Conservation (phyloP, 2,888 invertebrate genomes). For the Catocala nupta region DNA sequence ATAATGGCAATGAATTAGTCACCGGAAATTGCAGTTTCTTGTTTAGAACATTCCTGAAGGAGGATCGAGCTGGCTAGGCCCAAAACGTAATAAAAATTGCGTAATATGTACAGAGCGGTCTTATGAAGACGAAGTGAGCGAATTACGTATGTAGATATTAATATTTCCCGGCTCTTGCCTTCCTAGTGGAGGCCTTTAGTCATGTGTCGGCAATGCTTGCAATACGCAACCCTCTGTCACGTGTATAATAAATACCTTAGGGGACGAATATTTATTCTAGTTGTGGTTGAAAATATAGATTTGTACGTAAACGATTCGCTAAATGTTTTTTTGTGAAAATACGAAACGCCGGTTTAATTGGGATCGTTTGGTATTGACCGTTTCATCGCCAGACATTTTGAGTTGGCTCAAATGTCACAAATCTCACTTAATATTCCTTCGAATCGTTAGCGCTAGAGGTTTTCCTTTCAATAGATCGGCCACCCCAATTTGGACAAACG, state of each 20-base stretch:
- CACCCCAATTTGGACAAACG: not conserved
- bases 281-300: slow-evolving; percentile 3
- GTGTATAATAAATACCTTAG: slow-evolving; percentile 28
- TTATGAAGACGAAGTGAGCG: slow-evolving; percentile 71
- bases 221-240: slow-evolving; percentile 43
- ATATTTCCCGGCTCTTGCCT: slow-evolving; percentile 58
- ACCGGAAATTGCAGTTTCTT: slow-evolving; percentile 79
- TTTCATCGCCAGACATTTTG: too few species aligned
- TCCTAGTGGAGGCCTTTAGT: slow-evolving; percentile 52
- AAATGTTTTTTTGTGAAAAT: too few species aligned
- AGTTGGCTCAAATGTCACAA: not conserved
- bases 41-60: slow-evolving; percentile 74
- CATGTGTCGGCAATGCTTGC: slow-evolving; percentile 38
- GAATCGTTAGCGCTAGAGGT: too few species aligned
- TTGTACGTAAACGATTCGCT: too few species aligned
- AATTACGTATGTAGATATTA: slow-evolving; percentile 73
- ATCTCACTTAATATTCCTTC: not conserved
- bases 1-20: slow-evolving; percentile 76
- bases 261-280: slow-evolving; percentile 13
- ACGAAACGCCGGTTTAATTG: too few species aligned
- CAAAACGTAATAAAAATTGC: slow-evolving; percentile 70
- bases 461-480: too few species aligned
- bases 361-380: too few species aligned
- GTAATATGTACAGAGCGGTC: slow-evolving; percentile 64
- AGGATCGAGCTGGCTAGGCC: slow-evolving; percentile 41